A percentile compares a stretch with the other conserved stretches of the same genome.
phyloP scores from a whole-genome alignment of 2,888 invertebrate genomes.

The Mimumesa dahlbomi region DNA sequence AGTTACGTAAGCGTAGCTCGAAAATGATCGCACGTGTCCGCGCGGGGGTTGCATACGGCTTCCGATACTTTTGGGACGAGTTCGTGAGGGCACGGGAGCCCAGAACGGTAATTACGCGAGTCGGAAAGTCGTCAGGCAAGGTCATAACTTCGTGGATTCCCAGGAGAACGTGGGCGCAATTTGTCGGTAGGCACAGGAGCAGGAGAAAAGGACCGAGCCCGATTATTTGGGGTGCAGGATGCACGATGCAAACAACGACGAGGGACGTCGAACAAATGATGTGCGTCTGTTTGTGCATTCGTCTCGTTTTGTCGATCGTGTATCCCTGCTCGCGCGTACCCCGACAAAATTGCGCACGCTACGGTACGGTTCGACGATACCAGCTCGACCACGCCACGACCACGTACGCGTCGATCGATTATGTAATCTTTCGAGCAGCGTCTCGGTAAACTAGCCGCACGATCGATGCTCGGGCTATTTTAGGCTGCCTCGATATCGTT shows the following conservation, averaged over 20 bases:
- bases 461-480: too few species aligned
- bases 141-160: slow-evolving; percentile 76
- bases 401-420: too few species aligned
- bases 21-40: slow-evolving; percentile 52
- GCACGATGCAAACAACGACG: slow-evolving; percentile 69
- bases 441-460: too few species aligned
- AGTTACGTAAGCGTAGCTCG: slow-evolving; percentile 29
- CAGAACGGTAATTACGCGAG: slow-evolving; percentile 77
- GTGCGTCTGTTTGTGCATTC: slow-evolving; percentile 60
- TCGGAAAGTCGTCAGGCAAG: slow-evolving; percentile 75
- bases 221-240: slow-evolving; percentile 74
- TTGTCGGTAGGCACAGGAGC: slow-evolving; percentile 70
- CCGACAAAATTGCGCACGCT: slow-evolving; percentile 32
- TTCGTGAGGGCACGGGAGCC: slow-evolving; percentile 61
- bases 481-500: too few species aligned
- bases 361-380: too few species aligned
- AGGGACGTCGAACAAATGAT: slow-evolving; percentile 71
- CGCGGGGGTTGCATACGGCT: slow-evolving; percentile 42
- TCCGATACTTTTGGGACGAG: slow-evolving; percentile 62
- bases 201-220: slow-evolving; percentile 69
- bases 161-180: slow-evolving; percentile 71
- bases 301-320: slow-evolving; percentile 54
- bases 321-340: slow-evolving; percentile 28
- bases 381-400: too few species aligned
- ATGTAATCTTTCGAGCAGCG: too few species aligned